A percentile compares a stretch with the other conserved stretches of the same genome.
These are phyloP conservation scores for Ctenicera cuprea DNA, from an alignment of 2,888 invertebrate species.

Conservation along the genomic window DNA sequence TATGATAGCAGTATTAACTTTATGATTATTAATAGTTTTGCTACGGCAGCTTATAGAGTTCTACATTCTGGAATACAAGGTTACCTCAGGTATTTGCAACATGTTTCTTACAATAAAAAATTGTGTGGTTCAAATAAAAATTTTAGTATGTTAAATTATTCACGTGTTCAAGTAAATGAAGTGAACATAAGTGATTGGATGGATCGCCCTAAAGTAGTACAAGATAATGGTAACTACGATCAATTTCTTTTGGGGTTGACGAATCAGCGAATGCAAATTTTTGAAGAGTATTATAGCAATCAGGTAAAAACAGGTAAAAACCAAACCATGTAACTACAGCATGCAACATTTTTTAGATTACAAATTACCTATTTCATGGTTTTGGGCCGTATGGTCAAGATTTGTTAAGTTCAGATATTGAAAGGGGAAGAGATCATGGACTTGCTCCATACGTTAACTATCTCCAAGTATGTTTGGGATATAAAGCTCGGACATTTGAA, in stretches of 20 bases:
- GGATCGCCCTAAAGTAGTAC: conserved; percentile 43
- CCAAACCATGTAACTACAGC: neutral
- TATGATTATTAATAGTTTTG: conserved; percentile 44
- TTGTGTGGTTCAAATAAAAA: neutral
- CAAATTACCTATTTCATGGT: conserved; percentile 83
- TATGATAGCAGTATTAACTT: conserved; percentile 46
- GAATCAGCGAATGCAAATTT: conserved; percentile 79
- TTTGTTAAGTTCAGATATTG: conserved; percentile 82
- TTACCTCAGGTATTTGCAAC: conserved; percentile 22
- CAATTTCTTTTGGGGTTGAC: conserved; percentile 73
- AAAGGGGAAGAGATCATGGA: conserved; percentile 83
- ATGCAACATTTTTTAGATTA: conserved; percentile 73
- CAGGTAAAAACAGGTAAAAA: conserved; percentile 25
- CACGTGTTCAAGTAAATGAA: neutral
- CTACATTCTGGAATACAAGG: conserved; percentile 54
- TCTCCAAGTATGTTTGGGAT: conserved; percentile 79
- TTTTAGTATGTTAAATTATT: conserved; percentile 7
- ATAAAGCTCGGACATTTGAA: conserved; percentile 69
- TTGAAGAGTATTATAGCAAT: conserved; percentile 73
- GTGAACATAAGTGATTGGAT: conserved; percentile 39
- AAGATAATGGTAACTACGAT: conserved; percentile 74
- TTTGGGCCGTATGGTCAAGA: conserved; percentile 81
- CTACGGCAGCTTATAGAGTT: conserved; percentile 48
- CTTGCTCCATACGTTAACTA: conserved; percentile 82
- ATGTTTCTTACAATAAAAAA: conserved; percentile 1